phyloP scores from a whole-genome alignment of 2,888 invertebrate genomes.

The Onchidella celtica region DNA sequence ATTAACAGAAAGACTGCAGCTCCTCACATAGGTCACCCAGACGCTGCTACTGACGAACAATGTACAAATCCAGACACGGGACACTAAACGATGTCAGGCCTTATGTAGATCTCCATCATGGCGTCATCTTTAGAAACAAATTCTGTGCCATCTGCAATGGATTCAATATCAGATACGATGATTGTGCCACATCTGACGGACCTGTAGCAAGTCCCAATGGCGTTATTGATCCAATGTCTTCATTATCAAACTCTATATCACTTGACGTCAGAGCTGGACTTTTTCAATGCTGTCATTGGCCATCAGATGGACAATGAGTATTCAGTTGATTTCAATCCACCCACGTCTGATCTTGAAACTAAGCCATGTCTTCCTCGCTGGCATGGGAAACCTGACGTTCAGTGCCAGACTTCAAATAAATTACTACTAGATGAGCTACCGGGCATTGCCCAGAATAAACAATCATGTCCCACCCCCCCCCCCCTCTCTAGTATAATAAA shows the following conservation, averaged over 20 bases:
- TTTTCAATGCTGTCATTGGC: background rate
- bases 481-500: too few relatives aligned
- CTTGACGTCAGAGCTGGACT: background rate
- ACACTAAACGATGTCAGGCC: background rate
- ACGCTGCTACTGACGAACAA: too few relatives aligned
- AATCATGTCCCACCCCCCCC: too few relatives aligned
- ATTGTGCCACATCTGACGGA: background rate
- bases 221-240: background rate
- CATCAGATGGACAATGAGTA: background rate
- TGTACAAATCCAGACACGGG: background rate
- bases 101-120: slow-evolving; percentile 7
- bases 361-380: background rate
- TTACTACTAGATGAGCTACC: too few relatives aligned
- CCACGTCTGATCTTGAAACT: background rate
- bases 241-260: background rate
- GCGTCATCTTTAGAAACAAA: slow-evolving; percentile 20
- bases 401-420: background rate
- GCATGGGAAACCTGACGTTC: background rate
- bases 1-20: too few relatives aligned
- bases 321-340: background rate
- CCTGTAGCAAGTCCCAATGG: background rate
- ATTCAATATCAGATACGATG: background rate
- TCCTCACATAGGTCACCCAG: too few relatives aligned
- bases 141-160: slow-evolving; percentile 30
- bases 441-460: too few relatives aligned